Conservation (phyloP, 2,113 vertebrate genomes). For the Ploceus nigricollis region DNA sequence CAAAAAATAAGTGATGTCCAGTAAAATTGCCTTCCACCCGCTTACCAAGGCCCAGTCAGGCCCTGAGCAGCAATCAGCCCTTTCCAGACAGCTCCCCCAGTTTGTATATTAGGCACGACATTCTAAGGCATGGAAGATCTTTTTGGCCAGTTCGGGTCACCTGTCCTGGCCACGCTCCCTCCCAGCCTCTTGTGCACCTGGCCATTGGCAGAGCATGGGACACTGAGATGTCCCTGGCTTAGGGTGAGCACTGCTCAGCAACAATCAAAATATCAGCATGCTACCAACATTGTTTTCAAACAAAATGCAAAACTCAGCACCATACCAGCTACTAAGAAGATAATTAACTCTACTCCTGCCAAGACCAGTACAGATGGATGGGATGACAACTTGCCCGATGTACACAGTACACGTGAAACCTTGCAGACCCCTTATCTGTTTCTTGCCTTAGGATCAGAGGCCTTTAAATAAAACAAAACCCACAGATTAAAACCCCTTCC, state of each 20-base stretch:
- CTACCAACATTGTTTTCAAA: background rate
- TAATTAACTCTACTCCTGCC: background rate
- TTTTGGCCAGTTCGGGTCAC: background rate
- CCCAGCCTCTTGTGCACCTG: background rate
- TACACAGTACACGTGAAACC: background rate
- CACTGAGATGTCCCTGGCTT: background rate
- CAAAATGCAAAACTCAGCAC: background rate
- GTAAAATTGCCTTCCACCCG: fast-evolving
- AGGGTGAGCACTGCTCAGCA: background rate
- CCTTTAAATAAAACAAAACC: background rate
- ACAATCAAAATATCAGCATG: fast-evolving
- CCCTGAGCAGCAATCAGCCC: background rate
- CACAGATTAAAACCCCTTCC: background rate
- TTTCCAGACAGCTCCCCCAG: background rate
- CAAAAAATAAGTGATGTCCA: background rate
- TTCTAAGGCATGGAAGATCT: too few species aligned
- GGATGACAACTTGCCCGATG: fast-evolving
- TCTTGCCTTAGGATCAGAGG: background rate
- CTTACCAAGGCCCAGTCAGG: background rate
- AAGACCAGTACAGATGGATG: background rate
- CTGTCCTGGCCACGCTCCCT: background rate
- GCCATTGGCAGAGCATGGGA: background rate
- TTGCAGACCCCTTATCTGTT: background rate
- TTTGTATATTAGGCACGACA: too few species aligned
- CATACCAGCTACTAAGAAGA: background rate